A percentile compares a stretch with the other conserved stretches of the same genome.
Conservation (phyloP, 2,113 vertebrate genomes). For the Rhegmatorhina hoffmannsi region DNA sequence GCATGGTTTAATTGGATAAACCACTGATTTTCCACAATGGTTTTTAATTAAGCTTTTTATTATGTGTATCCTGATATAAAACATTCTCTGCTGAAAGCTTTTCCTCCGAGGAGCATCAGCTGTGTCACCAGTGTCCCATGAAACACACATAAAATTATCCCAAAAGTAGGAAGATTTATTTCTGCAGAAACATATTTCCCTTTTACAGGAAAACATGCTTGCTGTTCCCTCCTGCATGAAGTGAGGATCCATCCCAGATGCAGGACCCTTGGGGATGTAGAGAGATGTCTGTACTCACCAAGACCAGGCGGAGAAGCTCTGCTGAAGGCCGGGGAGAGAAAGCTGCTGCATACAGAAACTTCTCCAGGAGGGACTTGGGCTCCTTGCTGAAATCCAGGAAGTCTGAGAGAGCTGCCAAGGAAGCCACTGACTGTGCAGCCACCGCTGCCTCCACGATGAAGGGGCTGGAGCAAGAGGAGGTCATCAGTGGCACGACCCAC, state of each 20-base stretch:
- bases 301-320: slow-evolving; percentile 58
- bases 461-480: slow-evolving; percentile 27
- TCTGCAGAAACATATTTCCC: background rate
- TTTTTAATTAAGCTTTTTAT: background rate
- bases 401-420: slow-evolving; percentile 55
- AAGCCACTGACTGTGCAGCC: slow-evolving; percentile 30
- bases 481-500: background rate
- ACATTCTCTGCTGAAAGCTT: background rate
- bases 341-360: slow-evolving; percentile 59
- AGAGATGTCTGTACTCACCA: slow-evolving; percentile 25
- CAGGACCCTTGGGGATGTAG: background rate
- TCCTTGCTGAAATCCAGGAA: slow-evolving; percentile 67
- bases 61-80: background rate
- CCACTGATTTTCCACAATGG: background rate
- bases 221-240: background rate
- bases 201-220: background rate
- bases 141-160: background rate
- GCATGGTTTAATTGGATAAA: background rate
- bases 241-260: rapidly evolving
- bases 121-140: background rate
- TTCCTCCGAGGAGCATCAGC: background rate
- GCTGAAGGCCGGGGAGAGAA: slow-evolving; percentile 67
- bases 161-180: background rate
- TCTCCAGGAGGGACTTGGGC: slow-evolving; percentile 35
- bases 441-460: slow-evolving; percentile 59